Percentiles rank a stretch among this genome's conserved stretches.
Conservation (phyloP, 2,797 vertebrate genomes). For the Melanotaenia parkinsoni region DNA sequence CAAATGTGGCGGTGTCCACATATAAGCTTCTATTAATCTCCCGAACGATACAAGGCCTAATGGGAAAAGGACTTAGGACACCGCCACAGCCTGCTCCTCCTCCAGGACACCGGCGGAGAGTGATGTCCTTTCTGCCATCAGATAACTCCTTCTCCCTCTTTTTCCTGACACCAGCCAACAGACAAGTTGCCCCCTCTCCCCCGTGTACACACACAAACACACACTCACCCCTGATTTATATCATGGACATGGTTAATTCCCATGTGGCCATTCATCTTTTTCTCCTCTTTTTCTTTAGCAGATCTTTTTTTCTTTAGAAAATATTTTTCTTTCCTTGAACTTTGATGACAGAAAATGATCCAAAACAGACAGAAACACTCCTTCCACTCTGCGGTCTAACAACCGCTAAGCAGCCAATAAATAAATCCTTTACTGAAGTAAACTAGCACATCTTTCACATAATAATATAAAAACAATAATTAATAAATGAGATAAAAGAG, state of each 20-base stretch:
- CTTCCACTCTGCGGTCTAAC: too few relatives aligned
- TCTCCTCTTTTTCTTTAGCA: slow-evolving; percentile 33
- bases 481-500: too few relatives aligned
- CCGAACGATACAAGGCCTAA: slow-evolving; percentile 71
- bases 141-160: slow-evolving; percentile 64
- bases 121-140: slow-evolving; percentile 71
- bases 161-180: slow-evolving; percentile 55
- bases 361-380: slow-evolving; percentile 41
- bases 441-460: not conserved
- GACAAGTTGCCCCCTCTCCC: slow-evolving; percentile 18
- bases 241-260: slow-evolving; percentile 59
- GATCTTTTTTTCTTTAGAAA: slow-evolving; percentile 34
- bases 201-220: too few relatives aligned
- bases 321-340: slow-evolving; percentile 42
- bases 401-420: not conserved
- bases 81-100: slow-evolving; percentile 59
- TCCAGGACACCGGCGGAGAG: slow-evolving; percentile 68
- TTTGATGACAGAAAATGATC: slow-evolving; percentile 18
- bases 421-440: not conserved
- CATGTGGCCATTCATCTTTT: slow-evolving; percentile 59
- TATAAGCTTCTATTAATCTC: slow-evolving; percentile 76
- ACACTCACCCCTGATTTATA: slow-evolving; percentile 47
- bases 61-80: slow-evolving; percentile 75
- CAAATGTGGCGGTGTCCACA: slow-evolving; percentile 72
- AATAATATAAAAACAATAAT: too few relatives aligned